Base-by-base conservation (phyloP, 1,140 invertebrate genomes). In the Drosophila varians region DNA sequence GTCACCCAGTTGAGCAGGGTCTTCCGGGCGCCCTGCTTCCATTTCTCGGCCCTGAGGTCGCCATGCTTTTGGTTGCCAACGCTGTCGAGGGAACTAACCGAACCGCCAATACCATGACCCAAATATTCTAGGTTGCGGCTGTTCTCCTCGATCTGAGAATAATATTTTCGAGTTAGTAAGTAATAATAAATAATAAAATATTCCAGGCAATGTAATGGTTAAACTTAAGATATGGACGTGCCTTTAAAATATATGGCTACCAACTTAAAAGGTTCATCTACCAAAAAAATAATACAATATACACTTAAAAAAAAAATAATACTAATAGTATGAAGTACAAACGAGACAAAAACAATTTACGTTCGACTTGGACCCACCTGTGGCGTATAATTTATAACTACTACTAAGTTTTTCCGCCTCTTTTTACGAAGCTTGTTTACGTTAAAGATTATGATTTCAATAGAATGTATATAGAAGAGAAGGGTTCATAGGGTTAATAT, bases 1-100 rank as follows among this genome's bases (percentile, higher is more conserved):
- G 97, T 96, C 31, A 98, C 98, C 98, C 98, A 99, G 78, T 97
- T 96, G 45, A 99, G 92, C 26, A 99, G 92, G 34, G 97, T 97
- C 93, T 98, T 98, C 89, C 96, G 95, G 58, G 97, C 97, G 45
- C 97, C 96, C 90, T 96, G 94, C 92, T 96, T 95, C 95, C 95
- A 95, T 92, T 95, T 94, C 83, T 96, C 95, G 52, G 93, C 93
- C n/a, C 94, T 92, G 9, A 93, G 92, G 23, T 95, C 95, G 38
- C 94, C 93, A 57, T 77, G 77, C 64, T 89, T 80, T 31, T 87
- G 82, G 66, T 87, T 87, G 53, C 93, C 93, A 70, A 93, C 92
- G 70, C 94, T 96, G 89, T 97, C 96, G 74, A 97, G 92, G 73
- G 96, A 96, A 90, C 95, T 96, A 31, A 94, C 94, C 66, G 96